Conservation (phyloP, 2,888 invertebrate species). For the Aproaerema taeniolella region DNA sequence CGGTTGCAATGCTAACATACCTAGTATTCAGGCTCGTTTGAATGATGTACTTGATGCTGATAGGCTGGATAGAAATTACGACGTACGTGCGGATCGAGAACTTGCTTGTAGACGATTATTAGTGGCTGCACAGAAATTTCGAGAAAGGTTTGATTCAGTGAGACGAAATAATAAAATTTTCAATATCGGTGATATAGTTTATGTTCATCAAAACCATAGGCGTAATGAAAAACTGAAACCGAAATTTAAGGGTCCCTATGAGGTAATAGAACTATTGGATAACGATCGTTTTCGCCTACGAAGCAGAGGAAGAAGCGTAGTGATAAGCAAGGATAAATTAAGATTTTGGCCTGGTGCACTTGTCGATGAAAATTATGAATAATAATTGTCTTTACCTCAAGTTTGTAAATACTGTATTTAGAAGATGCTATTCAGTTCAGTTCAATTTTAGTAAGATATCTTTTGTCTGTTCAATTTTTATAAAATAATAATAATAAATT, state of each 20-base stretch:
- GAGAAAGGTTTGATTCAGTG: constrained; percentile 6
- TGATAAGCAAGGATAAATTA: constrained; percentile 12
- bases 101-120: constrained; percentile 1
- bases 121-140: constrained; percentile 1
- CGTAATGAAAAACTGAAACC: constrained; percentile 12
- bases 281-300: constrained; percentile 11
- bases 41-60: constrained; percentile 1
- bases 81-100: constrained; percentile 6
- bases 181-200: constrained; percentile 10
- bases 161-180: constrained; percentile 5
- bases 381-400: too few species aligned
- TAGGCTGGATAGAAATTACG: not conserved
- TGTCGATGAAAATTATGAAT: constrained; percentile 3
- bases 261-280: not conserved
- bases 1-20: constrained; percentile 13
- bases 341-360: constrained; percentile 12
- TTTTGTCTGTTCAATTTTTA: too few species aligned
- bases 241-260: constrained; percentile 13
- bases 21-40: constrained; percentile 7
- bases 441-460: too few species aligned
- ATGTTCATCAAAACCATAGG: constrained; percentile 14
- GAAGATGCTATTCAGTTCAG: constrained; percentile 1
- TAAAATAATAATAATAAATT: too few species aligned
- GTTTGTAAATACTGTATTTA: too few species aligned
- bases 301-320: not conserved